phyloP scores from a whole-genome alignment of 2,888 invertebrate species.

The Cantharis rufa region DNA sequence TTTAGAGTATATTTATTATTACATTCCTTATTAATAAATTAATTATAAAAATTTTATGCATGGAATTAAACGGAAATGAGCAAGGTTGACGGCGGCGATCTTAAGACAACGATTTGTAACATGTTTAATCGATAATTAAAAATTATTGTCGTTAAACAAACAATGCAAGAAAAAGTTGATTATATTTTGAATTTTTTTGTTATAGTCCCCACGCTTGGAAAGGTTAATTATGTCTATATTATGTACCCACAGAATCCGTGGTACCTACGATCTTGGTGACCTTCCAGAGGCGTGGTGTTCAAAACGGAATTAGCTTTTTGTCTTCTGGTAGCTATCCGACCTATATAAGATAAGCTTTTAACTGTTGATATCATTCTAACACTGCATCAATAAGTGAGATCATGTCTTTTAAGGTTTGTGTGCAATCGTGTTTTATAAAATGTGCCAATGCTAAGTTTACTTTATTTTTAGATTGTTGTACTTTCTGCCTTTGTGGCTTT shows the following conservation, averaged over 20 bases:
- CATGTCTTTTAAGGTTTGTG: constrained; percentile 34
- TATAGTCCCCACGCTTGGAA: constrained; percentile 48
- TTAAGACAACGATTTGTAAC: background rate
- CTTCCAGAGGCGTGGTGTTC: constrained; percentile 34
- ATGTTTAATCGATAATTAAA: background rate
- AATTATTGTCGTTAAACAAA: background rate
- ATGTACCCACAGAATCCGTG: constrained; percentile 17
- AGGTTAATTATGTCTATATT: constrained; percentile 14
- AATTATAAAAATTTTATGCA: background rate
- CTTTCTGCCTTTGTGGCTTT: constrained; percentile 41
- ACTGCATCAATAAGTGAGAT: constrained; percentile 21
- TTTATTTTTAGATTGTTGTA: constrained; percentile 39
- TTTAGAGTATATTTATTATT: background rate
- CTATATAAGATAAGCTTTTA: constrained; percentile 35
- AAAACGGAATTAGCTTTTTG: constrained; percentile 23
- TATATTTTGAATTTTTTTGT: constrained; percentile 16
- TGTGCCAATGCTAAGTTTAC: background rate
- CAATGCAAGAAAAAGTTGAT: background rate
- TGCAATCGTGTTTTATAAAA: background rate
- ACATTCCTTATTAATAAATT: too few species aligned
- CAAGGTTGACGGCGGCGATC: background rate
- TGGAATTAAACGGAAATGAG: background rate
- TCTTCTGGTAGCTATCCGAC: constrained; percentile 24
- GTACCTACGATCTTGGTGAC: constrained; percentile 29
- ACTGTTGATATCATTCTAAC: constrained; percentile 26